Percentiles rank a stretch among this genome's conserved stretches.
Conservation (phyloP, 2,797 vertebrate genomes). For the Melanotaenia pygmaea region DNA sequence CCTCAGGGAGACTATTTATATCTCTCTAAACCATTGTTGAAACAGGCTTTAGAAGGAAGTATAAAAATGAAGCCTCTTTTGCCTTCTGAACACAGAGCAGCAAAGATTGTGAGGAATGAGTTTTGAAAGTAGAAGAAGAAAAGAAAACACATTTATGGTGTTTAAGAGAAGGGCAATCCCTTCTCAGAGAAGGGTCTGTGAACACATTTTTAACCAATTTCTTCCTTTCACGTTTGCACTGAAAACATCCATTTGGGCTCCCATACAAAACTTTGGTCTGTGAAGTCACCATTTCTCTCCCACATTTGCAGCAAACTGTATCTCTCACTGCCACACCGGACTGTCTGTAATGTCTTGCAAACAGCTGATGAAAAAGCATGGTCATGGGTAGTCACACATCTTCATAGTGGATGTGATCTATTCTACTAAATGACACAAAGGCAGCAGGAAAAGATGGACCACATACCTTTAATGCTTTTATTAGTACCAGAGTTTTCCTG, state of each 20-base stretch:
- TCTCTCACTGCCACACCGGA: conserved; percentile 3
- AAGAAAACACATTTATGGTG: conserved; percentile 6
- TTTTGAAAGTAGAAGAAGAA: conserved; percentile 27
- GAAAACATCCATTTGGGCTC: conserved; percentile 4
- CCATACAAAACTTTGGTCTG: conserved; percentile 13
- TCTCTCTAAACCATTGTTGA: conserved; percentile 30
- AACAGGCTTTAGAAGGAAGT: conserved; percentile 17
- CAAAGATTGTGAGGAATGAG: conserved; percentile 23
- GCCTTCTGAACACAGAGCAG: conserved; percentile 18
- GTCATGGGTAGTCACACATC: not conserved
- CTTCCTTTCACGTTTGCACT: conserved; percentile 11
- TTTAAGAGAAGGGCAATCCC: conserved; percentile 16
- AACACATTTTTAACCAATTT: conserved; percentile 17
- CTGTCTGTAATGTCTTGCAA: not conserved
- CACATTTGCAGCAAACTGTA: conserved; percentile 11
- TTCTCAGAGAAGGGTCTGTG: conserved; percentile 11
- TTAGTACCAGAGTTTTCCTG: not conserved
- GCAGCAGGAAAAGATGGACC: not conserved
- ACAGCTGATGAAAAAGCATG: conserved; percentile 3
- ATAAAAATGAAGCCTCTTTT: conserved; percentile 32
- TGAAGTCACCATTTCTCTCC: conserved; percentile 23
- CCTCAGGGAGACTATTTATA: conserved; percentile 34
- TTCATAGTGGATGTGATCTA: conserved; percentile 10
- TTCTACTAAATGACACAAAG: conserved; percentile 8
- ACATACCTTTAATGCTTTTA: not conserved